Percentiles rank a stretch among this genome's conserved stretches.
Conservation (phyloP, 2,113 vertebrate genomes). For the Otocyon megalotis region DNA sequence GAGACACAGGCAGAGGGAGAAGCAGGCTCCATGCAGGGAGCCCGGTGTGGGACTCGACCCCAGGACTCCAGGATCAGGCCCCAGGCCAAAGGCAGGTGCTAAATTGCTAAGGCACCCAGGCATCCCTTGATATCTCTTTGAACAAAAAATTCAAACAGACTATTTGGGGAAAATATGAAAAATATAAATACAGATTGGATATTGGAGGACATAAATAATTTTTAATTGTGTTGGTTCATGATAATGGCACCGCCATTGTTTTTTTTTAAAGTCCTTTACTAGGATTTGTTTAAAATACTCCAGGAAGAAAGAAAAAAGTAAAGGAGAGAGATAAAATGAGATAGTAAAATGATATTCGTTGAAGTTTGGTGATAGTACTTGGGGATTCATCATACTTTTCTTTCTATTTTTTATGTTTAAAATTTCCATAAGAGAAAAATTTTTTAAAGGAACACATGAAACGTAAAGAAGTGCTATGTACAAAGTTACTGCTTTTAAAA, state of each 20-base stretch:
- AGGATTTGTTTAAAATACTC: conserved; percentile 10
- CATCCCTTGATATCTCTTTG: background rate
- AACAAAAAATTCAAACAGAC: conserved; percentile 15
- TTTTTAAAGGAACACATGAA: background rate
- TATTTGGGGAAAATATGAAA: background rate
- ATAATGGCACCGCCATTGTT: background rate
- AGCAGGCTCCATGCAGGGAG: too few species aligned
- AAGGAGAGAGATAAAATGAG: background rate
- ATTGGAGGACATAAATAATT: background rate
- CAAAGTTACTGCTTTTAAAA: background rate
- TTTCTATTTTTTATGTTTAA: background rate
- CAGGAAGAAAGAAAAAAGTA: background rate
- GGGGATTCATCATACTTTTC: background rate
- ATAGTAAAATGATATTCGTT: conserved; percentile 10
- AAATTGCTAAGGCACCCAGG: too few species aligned
- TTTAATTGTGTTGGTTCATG: background rate
- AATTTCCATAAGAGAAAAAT: background rate
- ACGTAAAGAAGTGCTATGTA: background rate
- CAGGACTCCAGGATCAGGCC: too few species aligned
- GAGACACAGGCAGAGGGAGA: too few species aligned
- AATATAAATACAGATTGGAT: background rate
- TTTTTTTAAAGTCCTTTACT: background rate
- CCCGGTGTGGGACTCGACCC: too few species aligned
- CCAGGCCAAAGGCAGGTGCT: too few species aligned
- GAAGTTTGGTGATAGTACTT: background rate